Base-by-base conservation (phyloP, 2,888 invertebrate genomes). In the Sceliomorpha sp. region DNA sequence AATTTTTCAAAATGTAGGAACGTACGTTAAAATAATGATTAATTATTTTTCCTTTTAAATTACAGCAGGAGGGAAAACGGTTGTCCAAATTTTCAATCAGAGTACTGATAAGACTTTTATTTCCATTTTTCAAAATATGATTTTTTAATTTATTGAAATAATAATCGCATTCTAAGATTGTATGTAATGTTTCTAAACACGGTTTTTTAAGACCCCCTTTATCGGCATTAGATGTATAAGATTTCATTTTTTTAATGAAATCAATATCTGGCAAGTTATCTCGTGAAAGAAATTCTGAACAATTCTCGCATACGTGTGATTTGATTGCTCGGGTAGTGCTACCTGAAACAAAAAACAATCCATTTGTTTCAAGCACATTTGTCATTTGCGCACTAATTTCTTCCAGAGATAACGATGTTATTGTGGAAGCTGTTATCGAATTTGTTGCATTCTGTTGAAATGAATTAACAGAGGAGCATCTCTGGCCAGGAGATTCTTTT, bases 21-120 rank as follows among this genome's bases (percentile, higher is more conserved):
- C 39, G 51, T 5, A 51, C 51, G n/a, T 17, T 8, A 17, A 39
- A 51, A 29, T 15, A 51, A 29, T 51, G 37, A 7, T 27, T 37
- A 9, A 39, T 10, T 5, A 39, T 10, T 51, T 39, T 51, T 6
- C 0, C 1, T 29, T 37, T 39, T 13, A 51, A 13, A 51, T 51
- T 10, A 10, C 31, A 31, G 12, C 32, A 45, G 1, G 9, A 1
- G 0, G 45, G 47, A 47, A 47, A 47, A 31, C 5, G 1, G n/a
- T 31, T 40, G 4, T 17, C 40, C 1, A 39, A 9, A 20, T 53
- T 53, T 53, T 1, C n/a, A 7, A 17, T 40, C 15, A 39, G 12
- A n/a, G 1, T 1, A 3, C 15, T 1, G 4, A 37, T 24, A 0
- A 48, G 7, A 12, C 31, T 24, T 42, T 8, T 0, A 42, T 55